These are phyloP conservation scores for Euura saliciscinereae DNA, from an alignment of 1,140 invertebrate species.

Conservation along the genomic window DNA sequence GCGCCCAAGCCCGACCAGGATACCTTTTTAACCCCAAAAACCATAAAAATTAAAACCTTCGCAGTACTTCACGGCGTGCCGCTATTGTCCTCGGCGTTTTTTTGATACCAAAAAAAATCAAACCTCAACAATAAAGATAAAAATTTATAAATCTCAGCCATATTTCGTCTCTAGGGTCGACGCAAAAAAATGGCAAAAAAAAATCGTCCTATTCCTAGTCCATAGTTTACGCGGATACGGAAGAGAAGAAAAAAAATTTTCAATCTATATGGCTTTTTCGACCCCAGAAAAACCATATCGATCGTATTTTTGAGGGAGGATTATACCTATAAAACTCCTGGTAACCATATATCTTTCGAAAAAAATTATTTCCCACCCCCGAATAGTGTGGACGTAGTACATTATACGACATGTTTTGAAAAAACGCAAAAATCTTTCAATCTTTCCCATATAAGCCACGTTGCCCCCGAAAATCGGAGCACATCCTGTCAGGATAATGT, in stretches of 20 bases:
- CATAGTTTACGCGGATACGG: background rate
- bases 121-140: slow-evolving; percentile 14
- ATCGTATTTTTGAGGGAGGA: slow-evolving; percentile 4
- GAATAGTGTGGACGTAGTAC: background rate
- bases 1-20: slow-evolving; percentile 13
- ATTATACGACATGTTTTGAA: background rate
- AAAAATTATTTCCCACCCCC: slow-evolving; percentile 3
- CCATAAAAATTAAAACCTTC: slow-evolving; percentile 42
- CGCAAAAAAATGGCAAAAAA: background rate
- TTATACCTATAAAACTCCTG: slow-evolving; percentile 3
- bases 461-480: slow-evolving; percentile 38
- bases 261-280: slow-evolving; percentile 3
- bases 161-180: background rate
- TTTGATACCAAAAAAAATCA: slow-evolving; percentile 8
- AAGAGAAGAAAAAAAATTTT: background rate
- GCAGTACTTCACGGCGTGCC: slow-evolving; percentile 11
- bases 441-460: slow-evolving; percentile 29
- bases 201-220: background rate
- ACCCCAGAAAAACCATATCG: slow-evolving; percentile 5
- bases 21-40: slow-evolving; percentile 36
- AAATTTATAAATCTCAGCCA: background rate
- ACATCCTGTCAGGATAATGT: slow-evolving; percentile 43
- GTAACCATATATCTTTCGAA: slow-evolving; percentile 9
- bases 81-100: slow-evolving; percentile 27
- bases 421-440: slow-evolving; percentile 12